Base-by-base conservation (phyloP, 2,888 invertebrate genomes). In the Cordylochernes scorpioides region DNA sequence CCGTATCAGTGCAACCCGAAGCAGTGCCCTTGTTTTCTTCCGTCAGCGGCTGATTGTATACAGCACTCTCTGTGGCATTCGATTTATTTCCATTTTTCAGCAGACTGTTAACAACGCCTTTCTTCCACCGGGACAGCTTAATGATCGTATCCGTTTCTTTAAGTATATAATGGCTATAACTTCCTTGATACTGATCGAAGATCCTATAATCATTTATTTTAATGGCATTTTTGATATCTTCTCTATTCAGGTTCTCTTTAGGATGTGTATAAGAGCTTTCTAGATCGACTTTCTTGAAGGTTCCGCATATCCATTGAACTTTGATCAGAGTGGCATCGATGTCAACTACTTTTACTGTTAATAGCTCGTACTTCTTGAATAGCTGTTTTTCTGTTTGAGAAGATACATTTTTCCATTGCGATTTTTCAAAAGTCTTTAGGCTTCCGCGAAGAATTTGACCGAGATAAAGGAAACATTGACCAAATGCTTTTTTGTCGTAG, bases 131-230 rank as follows among this genome's bases (percentile, higher is more conserved):
- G 38, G 68, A 67, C 47, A 71, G 68, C 40, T 68, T 70, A 31
- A 73, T 51, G 35, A 75, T 62, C 18, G 63, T 61, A 57, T 86
- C 84, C 42, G 64, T 63, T 7, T 68, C 62, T 34, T 66, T 65
- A 42, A 80, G 64, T 32, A 68, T 68, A 48, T 86, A 68, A 53
- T 72, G 71, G 53, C 71, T 73, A 37, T 78, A 64, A 54, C 86
- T 82, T 31, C 78, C 75, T 25, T 86, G 69, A 59, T 86, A 82
- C 42, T 80, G n/a, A n/a, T n/a, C n/a, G n/a, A n/a, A n/a, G n/a
- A n/a, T n/a, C n/a, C n/a, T n/a, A 61, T 41, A 74, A 9, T n/a
- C n/a, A n/a, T n/a, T n/a, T n/a, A n/a, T n/a, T n/a, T n/a, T n/a
- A n/a, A n/a, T n/a, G n/a, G n/a, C n/a, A n/a, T n/a, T n/a, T n/a